phyloP scores from a whole-genome alignment of 2,888 invertebrate genomes.

The Andrena marginata region DNA sequence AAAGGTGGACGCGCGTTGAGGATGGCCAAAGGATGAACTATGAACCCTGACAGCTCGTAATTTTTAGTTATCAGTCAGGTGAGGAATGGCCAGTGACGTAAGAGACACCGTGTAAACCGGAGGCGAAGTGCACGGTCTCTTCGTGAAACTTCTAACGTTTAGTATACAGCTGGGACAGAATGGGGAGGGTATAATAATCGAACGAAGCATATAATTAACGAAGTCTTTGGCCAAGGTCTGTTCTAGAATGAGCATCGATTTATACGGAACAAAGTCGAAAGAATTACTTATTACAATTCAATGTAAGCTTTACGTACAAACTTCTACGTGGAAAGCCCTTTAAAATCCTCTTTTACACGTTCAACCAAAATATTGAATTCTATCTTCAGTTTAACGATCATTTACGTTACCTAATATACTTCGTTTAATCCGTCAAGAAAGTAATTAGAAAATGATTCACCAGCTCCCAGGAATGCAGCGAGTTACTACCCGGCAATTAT shows the following conservation, averaged over 20 bases:
- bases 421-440: background rate
- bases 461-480: slow-evolving; percentile 7
- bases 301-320: background rate
- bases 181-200: background rate
- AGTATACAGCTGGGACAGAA: background rate
- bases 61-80: slow-evolving; percentile 15
- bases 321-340: too few species aligned
- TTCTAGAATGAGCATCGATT: background rate
- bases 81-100: slow-evolving; percentile 25
- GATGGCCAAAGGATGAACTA: slow-evolving; percentile 4
- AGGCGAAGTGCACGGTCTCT: background rate
- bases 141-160: slow-evolving; percentile 4
- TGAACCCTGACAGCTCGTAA: background rate
- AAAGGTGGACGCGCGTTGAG: slow-evolving; percentile 9
- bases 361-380: background rate
- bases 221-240: slow-evolving; percentile 1
- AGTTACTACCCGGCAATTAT: background rate
- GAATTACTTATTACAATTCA: background rate
- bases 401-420: background rate
- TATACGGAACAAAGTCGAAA: background rate
- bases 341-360: background rate
- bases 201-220: background rate
- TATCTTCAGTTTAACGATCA: background rate
- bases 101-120: slow-evolving; percentile 4
- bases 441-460: background rate